phyloP scores from a whole-genome alignment of 2,797 vertebrate species.

The Argentina silus region DNA sequence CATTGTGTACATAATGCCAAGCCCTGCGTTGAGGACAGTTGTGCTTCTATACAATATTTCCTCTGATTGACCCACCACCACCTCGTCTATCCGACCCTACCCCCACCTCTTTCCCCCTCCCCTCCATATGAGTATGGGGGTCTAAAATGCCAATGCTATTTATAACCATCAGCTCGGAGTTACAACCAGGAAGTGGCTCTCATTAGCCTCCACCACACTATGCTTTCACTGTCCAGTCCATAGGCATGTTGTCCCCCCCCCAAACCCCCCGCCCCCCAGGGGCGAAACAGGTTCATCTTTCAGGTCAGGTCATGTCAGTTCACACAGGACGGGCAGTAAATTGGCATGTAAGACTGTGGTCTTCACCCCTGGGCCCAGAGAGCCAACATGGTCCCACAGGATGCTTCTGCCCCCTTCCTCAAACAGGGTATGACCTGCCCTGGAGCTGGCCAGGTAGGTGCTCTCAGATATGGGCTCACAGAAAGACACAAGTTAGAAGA shows the following conservation, averaged over 20 bases:
- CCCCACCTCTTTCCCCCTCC: not conserved
- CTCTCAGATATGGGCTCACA: not conserved
- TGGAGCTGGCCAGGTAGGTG: not conserved
- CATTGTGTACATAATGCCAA: not conserved
- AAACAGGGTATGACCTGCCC: not conserved
- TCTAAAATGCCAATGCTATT: not conserved
- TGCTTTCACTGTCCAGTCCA: too few species aligned
- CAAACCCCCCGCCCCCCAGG: too few species aligned
- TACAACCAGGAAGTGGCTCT: conserved; percentile 1
- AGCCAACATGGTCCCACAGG: conserved; percentile 15
- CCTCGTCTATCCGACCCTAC: not conserved
- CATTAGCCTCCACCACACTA: not conserved
- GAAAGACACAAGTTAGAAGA: not conserved
- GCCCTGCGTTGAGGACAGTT: not conserved
- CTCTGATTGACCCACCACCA: not conserved
- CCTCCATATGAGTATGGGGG: not conserved
- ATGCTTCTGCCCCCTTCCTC: conserved; percentile 11
- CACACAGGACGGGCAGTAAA: not conserved
- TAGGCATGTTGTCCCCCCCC: too few species aligned
- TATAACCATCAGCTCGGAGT: not conserved
- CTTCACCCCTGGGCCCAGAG: not conserved
- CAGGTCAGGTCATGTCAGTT: not conserved
- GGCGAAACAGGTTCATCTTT: too few species aligned
- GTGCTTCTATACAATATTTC: not conserved
- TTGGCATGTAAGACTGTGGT: not conserved